phyloP scores from a whole-genome alignment of 2,797 vertebrate species.

The Cossypha dichroa region DNA sequence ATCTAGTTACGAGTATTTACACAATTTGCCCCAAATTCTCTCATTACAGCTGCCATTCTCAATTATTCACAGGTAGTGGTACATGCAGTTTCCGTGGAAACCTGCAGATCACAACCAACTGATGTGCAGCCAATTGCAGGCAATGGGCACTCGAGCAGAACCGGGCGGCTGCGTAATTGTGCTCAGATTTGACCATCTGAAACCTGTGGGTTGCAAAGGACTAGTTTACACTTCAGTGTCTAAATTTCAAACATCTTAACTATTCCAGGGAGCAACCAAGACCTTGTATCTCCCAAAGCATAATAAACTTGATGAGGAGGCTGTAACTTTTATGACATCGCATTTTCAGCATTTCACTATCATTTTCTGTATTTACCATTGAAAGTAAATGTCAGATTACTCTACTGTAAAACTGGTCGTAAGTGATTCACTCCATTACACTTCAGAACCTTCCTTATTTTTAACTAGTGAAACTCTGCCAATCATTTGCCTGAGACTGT shows the following conservation, averaged over 20 bases:
- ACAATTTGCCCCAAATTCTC: conserved; percentile 64
- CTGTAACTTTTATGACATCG: conserved; percentile 68
- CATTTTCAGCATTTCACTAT: conserved; percentile 68
- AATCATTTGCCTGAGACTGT: background rate
- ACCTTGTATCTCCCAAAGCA: conserved; percentile 37
- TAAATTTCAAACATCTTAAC: conserved; percentile 42
- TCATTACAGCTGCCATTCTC: conserved; percentile 68
- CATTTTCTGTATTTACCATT: conserved; percentile 70
- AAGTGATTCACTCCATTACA: conserved; percentile 64
- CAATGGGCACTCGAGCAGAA: conserved; percentile 56
- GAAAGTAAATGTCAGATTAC: conserved; percentile 69
- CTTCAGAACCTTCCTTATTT: conserved; percentile 44
- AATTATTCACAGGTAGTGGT: conserved; percentile 72
- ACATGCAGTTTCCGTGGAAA: conserved; percentile 77
- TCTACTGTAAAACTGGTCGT: conserved; percentile 59
- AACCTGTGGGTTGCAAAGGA: background rate
- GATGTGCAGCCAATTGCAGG: conserved; percentile 37
- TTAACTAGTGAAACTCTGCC: conserved; percentile 13
- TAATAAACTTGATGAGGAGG: conserved; percentile 63
- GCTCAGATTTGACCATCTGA: conserved; percentile 49
- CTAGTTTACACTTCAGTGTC: conserved; percentile 33
- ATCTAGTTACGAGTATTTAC: conserved; percentile 72
- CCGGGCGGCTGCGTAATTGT: conserved; percentile 13
- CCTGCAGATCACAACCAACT: conserved; percentile 41
- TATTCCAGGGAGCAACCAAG: conserved; percentile 27